Evolutionary conservation across 2,888 invertebrate species (phyloP), one percentile per base, ranked within the genome.

Genomic region (Heliconius erato): DNA sequence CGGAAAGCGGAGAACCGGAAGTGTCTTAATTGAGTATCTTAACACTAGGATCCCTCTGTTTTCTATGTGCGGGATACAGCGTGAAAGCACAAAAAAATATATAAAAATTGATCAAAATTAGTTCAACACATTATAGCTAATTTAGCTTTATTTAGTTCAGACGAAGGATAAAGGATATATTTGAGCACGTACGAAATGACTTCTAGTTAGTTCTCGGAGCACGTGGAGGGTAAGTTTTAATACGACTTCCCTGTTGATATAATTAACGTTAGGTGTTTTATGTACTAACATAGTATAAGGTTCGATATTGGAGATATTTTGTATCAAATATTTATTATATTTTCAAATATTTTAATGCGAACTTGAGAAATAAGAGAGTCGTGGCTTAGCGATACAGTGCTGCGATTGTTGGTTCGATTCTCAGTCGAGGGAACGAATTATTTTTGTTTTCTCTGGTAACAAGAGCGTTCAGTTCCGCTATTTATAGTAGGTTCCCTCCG

Each of bases 221-320:
- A 81, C 76, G 76, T 69, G 40, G 54, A 40, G 69, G 26, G 23
- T 63, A 81, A 81, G 81, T 81, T 81, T 77, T 81, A 77, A 77
- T 81, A 81, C 69, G 40, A 69, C 35, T 77, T 63, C 59, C n/a
- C 19, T 69, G 28, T 74, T 67, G 67, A 63, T 76, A 76, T 54
- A 69, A 77, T 44, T 67, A 71, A 71, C 71, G 71, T n/a, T n/a
- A 44, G 44, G 26, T 71, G 44, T 26, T 40, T 40, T 71, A 71
- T 65, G 65, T 65, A 2, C 67, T 32, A 28, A 28, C 67, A 67
- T 28, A 28, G 28, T 23, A 54, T 54, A 54, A 19, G 67, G 67
- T 32, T 28, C 16, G 7, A 16, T 67, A 67, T 67, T 67, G 67
- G 67, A 5, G 9, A 23, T 59, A 23, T 63, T 63, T 63, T 23